phyloP scores from a whole-genome alignment of 2,113 vertebrate genomes.

The Hippopotamus amphibius region DNA sequence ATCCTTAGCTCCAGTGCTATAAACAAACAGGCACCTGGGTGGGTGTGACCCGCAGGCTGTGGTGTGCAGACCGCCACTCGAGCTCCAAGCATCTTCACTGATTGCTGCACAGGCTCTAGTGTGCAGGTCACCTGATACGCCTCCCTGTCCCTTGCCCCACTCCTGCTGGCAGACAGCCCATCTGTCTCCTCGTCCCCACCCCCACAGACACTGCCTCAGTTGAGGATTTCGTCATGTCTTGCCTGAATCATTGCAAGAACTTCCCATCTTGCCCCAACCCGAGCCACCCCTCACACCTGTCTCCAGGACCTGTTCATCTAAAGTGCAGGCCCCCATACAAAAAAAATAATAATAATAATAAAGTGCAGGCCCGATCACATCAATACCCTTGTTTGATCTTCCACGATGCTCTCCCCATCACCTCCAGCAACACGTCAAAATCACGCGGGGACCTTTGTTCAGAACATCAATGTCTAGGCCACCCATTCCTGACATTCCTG shows the following conservation, averaged over 20 bases:
- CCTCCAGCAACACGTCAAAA: background rate
- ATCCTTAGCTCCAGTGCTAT: background rate
- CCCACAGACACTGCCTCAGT: fast-evolving
- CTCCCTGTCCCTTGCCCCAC: background rate
- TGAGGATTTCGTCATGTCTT: background rate
- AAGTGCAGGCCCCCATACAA: no score
- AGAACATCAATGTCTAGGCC: background rate
- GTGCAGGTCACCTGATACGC: background rate
- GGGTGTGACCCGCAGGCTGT: background rate
- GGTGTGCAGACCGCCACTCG: background rate
- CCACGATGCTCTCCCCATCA: no score
- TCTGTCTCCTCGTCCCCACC: background rate
- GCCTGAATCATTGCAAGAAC: background rate
- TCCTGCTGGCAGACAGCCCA: background rate
- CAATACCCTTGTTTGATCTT: background rate
- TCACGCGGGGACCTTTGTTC: background rate
- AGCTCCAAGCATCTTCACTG: background rate
- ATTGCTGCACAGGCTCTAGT: background rate
- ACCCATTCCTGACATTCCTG: background rate
- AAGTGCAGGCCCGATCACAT: no score
- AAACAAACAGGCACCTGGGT: background rate
- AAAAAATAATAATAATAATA: no score
- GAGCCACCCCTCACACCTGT: background rate
- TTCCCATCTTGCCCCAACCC: background rate
- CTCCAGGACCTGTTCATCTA: background rate